phyloP scores from a whole-genome alignment of 2,113 vertebrate genomes.

The Bucco capensis region DNA sequence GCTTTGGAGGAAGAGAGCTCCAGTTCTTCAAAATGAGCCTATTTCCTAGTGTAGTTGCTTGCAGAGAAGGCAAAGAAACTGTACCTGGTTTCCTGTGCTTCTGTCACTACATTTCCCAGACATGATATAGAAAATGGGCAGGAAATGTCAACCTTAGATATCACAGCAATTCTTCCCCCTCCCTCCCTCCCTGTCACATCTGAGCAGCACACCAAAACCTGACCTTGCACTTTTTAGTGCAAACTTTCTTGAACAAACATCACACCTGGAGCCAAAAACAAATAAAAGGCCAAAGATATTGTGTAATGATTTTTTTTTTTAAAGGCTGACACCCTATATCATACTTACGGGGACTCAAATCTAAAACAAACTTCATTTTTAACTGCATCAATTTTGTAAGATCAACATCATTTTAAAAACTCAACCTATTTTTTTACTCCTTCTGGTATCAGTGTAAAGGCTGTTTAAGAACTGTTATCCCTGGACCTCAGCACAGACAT shows the following conservation, averaged over 20 bases:
- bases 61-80: not conserved
- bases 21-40: not conserved
- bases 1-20: not conserved
- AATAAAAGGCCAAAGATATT: not conserved
- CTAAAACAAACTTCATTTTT: not conserved
- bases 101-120: not conserved
- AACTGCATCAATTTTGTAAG: not conserved
- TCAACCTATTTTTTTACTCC: not conserved
- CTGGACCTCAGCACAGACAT: not conserved
- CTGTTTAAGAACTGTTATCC: not conserved
- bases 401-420: not conserved
- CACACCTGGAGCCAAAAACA: not conserved
- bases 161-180: not conserved
- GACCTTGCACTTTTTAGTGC: constrained; percentile 4
- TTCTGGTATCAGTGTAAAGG: not conserved
- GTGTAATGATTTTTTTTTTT: not conserved
- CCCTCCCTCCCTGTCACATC: not conserved
- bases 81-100: not conserved
- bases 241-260: not conserved
- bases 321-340: not conserved
- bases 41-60: not conserved
- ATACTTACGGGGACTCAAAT: not conserved
- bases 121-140: not conserved
- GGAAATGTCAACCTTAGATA: not conserved
- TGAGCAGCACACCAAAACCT: not conserved